Evolutionary conservation across 23 tunicate species (phyloP).

Genomic region (Halocynthia aurantium): DNA sequence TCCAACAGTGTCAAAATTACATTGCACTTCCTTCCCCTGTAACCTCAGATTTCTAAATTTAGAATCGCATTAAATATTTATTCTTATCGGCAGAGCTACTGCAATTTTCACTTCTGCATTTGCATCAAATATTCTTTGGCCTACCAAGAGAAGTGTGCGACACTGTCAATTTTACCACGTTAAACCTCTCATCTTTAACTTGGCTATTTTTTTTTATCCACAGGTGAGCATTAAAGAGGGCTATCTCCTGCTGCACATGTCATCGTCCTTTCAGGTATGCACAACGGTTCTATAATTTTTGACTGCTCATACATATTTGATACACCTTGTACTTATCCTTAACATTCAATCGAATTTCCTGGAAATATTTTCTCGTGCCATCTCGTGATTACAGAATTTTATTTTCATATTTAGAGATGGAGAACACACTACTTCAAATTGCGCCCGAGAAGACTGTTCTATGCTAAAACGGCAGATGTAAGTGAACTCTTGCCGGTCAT

Average conservation of each 20-base stretch:
- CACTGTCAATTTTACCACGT: too few relatives aligned
- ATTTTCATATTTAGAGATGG: conserved; percentile 58
- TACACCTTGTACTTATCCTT: neutral
- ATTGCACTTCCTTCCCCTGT: too few relatives aligned
- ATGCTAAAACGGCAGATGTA: conserved; percentile 81
- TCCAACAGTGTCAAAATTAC: too few relatives aligned
- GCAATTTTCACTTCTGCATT: neutral
- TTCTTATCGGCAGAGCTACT: neutral
- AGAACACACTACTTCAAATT: conserved; percentile 75
- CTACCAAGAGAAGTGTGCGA: neutral
- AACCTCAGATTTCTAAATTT: too few relatives aligned
- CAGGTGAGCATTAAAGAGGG: conserved; percentile 95
- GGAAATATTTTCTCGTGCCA: neutral
- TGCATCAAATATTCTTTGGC: neutral
- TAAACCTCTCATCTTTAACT: neutral
- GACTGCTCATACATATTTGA: neutral
- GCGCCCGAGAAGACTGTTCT: conserved; percentile 69
- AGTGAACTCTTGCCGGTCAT: conserved; percentile 13
- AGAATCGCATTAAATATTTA: too few relatives aligned
- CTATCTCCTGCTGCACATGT: conserved; percentile 58
- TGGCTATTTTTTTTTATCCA: neutral
- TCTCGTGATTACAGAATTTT: neutral
- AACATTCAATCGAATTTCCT: neutral
- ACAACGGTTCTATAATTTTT: neutral
- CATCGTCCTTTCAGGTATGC: conserved; percentile 82